Percentiles rank a stretch among this genome's conserved stretches.
Conservation (phyloP, 1,140 invertebrate species). For the Anastrepha obliqua region DNA sequence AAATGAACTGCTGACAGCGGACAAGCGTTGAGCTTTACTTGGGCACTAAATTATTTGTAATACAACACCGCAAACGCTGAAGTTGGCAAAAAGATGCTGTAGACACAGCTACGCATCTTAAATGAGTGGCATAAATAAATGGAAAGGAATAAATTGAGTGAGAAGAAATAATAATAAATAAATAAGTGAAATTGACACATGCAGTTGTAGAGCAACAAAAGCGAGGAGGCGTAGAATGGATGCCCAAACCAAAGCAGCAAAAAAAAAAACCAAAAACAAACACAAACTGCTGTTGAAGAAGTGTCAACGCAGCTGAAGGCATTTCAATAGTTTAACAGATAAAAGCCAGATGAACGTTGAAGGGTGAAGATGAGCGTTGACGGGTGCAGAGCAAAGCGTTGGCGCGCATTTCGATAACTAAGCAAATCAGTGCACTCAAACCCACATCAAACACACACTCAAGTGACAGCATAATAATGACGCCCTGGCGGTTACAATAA, state of each 20-base stretch:
- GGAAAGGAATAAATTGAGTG: slow-evolving; percentile 28
- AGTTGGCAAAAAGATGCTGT: neutral
- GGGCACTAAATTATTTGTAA: slow-evolving; percentile 11
- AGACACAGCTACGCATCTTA: no score
- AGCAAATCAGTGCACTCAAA: neutral
- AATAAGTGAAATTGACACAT: slow-evolving; percentile 35
- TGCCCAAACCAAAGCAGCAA: no score
- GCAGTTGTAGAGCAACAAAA: neutral
- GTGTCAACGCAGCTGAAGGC: neutral
- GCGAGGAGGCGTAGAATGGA: neutral
- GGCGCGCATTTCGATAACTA: neutral
- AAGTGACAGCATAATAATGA: slow-evolving; percentile 48
- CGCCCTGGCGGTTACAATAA: slow-evolving; percentile 11
- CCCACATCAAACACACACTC: slow-evolving; percentile 36
- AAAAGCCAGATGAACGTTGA: neutral
- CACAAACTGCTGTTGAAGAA: neutral
- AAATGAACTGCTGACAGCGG: neutral
- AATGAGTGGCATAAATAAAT: neutral
- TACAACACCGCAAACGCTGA: neutral
- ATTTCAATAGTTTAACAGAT: neutral
- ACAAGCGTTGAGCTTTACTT: neutral
- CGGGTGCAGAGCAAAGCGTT: neutral
- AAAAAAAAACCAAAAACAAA: neutral
- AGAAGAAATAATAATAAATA: neutral
- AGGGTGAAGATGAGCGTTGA: neutral